phyloP scores from a whole-genome alignment of 2,113 vertebrate species.

The Camelus bactrianus region DNA sequence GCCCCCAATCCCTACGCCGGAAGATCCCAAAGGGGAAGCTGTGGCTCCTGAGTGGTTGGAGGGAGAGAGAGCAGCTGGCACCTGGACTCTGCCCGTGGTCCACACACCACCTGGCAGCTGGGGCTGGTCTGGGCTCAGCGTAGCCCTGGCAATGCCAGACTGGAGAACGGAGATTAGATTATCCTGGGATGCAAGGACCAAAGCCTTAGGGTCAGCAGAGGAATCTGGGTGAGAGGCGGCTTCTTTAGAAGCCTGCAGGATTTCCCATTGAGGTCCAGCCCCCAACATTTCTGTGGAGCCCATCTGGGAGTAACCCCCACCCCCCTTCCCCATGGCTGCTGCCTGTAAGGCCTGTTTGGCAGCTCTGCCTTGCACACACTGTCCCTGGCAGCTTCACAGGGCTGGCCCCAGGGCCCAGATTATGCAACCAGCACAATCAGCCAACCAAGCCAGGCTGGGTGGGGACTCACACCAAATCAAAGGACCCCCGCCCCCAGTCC shows the following conservation, averaged over 20 bases:
- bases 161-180: background rate
- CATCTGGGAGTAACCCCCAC: background rate
- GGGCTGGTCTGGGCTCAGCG: background rate
- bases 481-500: background rate
- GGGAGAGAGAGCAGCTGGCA: background rate
- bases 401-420: constrained; percentile 78
- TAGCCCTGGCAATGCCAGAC: background rate
- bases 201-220: background rate
- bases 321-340: constrained; percentile 1
- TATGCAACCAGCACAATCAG: constrained; percentile 77
- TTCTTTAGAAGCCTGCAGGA: background rate
- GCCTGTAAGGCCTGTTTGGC: constrained; percentile 78
- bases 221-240: background rate
- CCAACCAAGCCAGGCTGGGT: constrained; percentile 66
- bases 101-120: constrained; percentile 19
- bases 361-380: constrained; percentile 74
- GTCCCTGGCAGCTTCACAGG: constrained; percentile 80
- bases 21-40: constrained; percentile 32
- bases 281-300: background rate
- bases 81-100: background rate
- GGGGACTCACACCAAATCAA: constrained; percentile 51
- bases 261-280: background rate
- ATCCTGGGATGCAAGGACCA: background rate
- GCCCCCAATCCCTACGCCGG: background rate
- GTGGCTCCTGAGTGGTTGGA: background rate